A percentile compares a stretch with the other conserved stretches of the same genome.
These are phyloP conservation scores for Sericinus montela DNA, from an alignment of 2,888 invertebrate genomes.

Conservation along the genomic window DNA sequence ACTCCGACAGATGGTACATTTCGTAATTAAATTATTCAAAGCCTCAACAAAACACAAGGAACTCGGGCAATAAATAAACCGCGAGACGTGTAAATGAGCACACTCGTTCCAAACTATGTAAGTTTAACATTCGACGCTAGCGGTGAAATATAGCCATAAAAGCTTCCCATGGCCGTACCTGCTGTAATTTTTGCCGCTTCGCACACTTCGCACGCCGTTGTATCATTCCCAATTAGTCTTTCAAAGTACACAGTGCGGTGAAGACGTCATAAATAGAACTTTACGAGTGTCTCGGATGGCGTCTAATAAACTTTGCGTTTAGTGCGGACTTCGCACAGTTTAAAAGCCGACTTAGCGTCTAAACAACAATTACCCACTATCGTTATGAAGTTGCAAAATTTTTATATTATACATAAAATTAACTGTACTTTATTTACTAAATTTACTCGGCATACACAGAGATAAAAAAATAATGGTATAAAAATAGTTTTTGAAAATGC, in stretches of 20 bases:
- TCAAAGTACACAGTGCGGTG: slow-evolving; percentile 39
- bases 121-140: slow-evolving; percentile 13
- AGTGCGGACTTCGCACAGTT: slow-evolving; percentile 47
- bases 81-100: slow-evolving; percentile 2
- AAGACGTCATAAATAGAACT: slow-evolving; percentile 48
- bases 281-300: slow-evolving; percentile 50
- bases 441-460: too few species aligned
- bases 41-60: background rate
- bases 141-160: slow-evolving; percentile 28
- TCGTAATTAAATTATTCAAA: background rate
- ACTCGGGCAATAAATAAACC: too few species aligned
- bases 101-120: slow-evolving; percentile 18
- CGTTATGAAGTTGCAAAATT: background rate
- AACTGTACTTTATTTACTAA: background rate
- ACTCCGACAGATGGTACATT: too few species aligned
- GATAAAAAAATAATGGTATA: too few species aligned
- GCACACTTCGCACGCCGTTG: slow-evolving; percentile 28
- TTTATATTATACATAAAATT: slow-evolving; percentile 3
- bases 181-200: slow-evolving; percentile 21
- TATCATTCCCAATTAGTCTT: slow-evolving; percentile 53
- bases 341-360: slow-evolving; percentile 33
- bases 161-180: slow-evolving; percentile 14
- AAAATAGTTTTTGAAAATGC: too few species aligned
- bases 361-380: slow-evolving; percentile 27
- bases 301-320: slow-evolving; percentile 51